Base-by-base conservation (phyloP, 1,140 invertebrate genomes). In the Sminthurides bifidus region DNA sequence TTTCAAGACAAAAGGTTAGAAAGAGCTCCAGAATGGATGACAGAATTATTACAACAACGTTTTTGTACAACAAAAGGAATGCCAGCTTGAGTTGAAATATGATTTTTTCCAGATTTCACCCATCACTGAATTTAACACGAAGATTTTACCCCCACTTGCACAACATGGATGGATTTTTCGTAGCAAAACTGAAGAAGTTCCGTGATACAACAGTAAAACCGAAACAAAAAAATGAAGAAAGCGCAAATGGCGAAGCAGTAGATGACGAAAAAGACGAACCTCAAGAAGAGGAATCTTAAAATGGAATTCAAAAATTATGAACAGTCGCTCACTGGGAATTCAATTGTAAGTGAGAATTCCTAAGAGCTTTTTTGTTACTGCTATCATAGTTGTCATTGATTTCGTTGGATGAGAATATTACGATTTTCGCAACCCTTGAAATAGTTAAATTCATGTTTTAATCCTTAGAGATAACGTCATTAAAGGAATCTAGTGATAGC, bases 131-230 rank as follows among this genome's bases (percentile, higher is more conserved):
- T 69, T 71, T 92, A 21, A 87, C 90, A 0, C 81, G 81, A 72
- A 75, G 94, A 57, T 96, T 92, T 74, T 98, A 98, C 74, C 95
- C 95, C 3, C 95, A 99, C 70, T 84, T 85, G 15, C 92, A 98
- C 69, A 99, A 99, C 71, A 91, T 98, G 84, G 95, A 99, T 76
- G 96, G 96, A 29, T 99, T 99, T 70, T 99, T 92, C 77, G 92
- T 99, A 14, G 92, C 92, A 3, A 99, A 99, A 76, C 70, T 99
- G 0, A 92, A 94, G 72, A 98, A 98, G 68, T 86, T 94, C 69
- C 91, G 87, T 1, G 92, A 95, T 75, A 77, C 80, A 45, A 83
- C 75, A 2, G 57, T 59, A 50, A 14, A 27, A 44, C 24, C 30
- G 41, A 43, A 31, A 4, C 44, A 50, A 46, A 54, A 63, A 46